Conservation (phyloP, 2,888 invertebrate genomes). For the Xestia ashworthii region DNA sequence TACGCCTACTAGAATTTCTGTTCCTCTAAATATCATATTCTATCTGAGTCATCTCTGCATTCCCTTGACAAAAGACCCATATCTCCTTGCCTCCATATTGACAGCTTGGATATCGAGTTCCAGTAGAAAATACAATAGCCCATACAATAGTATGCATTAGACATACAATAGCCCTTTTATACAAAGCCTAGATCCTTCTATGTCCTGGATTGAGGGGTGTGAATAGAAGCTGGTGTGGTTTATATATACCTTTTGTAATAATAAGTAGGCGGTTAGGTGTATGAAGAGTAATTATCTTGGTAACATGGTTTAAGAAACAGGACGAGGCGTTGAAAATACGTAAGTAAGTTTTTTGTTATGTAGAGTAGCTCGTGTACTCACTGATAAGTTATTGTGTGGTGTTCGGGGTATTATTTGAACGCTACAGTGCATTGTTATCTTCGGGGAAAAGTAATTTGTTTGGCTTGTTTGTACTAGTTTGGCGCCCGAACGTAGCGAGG, state of each 20-base stretch:
- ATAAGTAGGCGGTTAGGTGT: neutral
- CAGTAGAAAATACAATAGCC: conserved; percentile 32
- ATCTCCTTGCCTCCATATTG: conserved; percentile 19
- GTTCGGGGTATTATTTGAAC: neutral
- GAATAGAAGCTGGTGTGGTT: conserved; percentile 19
- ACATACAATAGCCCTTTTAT: conserved; percentile 41
- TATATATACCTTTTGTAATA: conserved; percentile 35
- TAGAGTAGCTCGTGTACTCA: neutral
- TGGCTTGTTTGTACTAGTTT: too few species aligned
- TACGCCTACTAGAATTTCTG: neutral
- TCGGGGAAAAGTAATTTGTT: too few species aligned
- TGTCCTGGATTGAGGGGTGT: conserved; percentile 25
- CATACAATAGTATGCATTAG: conserved; percentile 42
- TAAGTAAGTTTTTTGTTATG: neutral
- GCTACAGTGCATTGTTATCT: too few species aligned
- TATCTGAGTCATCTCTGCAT: conserved; percentile 2
- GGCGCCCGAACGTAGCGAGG: too few species aligned
- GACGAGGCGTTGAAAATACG: neutral
- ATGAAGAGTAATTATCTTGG: neutral
- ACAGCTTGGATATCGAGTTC: conserved; percentile 39
- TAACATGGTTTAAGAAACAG: neutral
- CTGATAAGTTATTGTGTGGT: neutral
- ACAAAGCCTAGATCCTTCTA: conserved; percentile 24
- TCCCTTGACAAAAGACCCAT: conserved; percentile 26
- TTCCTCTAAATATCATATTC: neutral